phyloP scores from a whole-genome alignment of 1,140 invertebrate genomes.

The Acromyrmex echinatior region DNA sequence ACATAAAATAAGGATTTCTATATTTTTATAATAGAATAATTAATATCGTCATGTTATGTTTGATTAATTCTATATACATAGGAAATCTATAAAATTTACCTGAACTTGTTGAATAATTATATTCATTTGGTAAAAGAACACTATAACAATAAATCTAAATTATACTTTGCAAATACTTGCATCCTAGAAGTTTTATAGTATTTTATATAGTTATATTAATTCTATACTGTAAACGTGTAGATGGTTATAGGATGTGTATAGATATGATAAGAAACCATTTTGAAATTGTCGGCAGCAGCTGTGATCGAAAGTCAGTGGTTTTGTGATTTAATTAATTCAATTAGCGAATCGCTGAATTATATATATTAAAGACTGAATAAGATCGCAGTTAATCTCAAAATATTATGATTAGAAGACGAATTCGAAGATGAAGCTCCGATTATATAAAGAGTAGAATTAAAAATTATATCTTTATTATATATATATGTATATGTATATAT shows the following conservation, averaged over 20 bases:
- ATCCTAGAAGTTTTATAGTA: conserved; percentile 14
- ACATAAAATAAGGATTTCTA: background rate
- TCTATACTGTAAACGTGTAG: background rate
- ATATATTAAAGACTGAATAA: background rate
- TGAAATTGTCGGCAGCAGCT: background rate
- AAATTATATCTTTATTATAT: conserved; percentile 1
- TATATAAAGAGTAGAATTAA: background rate
- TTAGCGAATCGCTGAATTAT: background rate
- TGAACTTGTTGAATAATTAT: background rate
- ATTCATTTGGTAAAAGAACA: background rate
- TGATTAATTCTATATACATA: background rate
- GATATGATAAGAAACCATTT: background rate
- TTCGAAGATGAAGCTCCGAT: background rate
- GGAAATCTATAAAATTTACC: background rate
- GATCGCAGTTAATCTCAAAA: conserved; percentile 1
- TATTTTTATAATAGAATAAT: conserved; percentile 4
- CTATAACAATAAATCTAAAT: background rate
- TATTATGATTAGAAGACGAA: background rate
- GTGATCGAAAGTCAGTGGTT: background rate
- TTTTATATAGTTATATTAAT: conserved; percentile 10
- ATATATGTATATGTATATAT: no score
- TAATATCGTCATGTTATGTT: background rate
- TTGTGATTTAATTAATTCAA: background rate
- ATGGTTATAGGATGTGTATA: background rate
- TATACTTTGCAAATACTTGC: background rate